These are phyloP conservation scores for Octonoba sinensis DNA, from an alignment of 2,888 invertebrate genomes.

Conservation along the genomic window DNA sequence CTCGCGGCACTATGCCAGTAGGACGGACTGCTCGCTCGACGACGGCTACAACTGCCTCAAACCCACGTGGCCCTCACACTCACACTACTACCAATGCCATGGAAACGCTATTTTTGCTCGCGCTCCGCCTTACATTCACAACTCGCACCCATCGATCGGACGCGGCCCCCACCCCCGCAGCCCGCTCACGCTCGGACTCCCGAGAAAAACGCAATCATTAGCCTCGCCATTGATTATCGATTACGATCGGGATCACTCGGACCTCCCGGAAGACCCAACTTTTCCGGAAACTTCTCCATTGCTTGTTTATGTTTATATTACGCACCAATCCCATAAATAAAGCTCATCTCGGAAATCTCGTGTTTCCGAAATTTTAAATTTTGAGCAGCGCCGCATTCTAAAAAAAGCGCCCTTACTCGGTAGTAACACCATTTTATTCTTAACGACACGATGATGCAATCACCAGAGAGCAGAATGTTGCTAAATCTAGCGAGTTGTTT, in stretches of 20 bases:
- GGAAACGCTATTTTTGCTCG: slow-evolving; percentile 54
- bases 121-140: slow-evolving; percentile 50
- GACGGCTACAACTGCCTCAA: slow-evolving; percentile 29
- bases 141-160: slow-evolving; percentile 14
- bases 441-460: too few relatives aligned
- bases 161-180: not conserved
- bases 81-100: slow-evolving; percentile 49
- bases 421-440: too few relatives aligned
- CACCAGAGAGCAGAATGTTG: too few relatives aligned
- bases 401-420: too few relatives aligned
- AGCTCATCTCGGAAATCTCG: too few relatives aligned
- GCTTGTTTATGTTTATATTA: too few relatives aligned
- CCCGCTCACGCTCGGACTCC: slow-evolving; percentile 1
- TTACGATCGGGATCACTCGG: not conserved
- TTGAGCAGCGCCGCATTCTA: too few relatives aligned
- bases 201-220: not conserved
- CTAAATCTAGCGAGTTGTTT: too few relatives aligned
- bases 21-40: not conserved
- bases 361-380: too few relatives aligned
- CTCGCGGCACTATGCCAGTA: slow-evolving; percentile 4
- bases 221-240: not conserved
- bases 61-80: slow-evolving; percentile 28
- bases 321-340: too few relatives aligned
- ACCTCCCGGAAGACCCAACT: too few relatives aligned
- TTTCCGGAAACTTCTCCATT: too few relatives aligned